Conservation (phyloP, 2,113 vertebrate genomes). For the Grallaria varia region DNA sequence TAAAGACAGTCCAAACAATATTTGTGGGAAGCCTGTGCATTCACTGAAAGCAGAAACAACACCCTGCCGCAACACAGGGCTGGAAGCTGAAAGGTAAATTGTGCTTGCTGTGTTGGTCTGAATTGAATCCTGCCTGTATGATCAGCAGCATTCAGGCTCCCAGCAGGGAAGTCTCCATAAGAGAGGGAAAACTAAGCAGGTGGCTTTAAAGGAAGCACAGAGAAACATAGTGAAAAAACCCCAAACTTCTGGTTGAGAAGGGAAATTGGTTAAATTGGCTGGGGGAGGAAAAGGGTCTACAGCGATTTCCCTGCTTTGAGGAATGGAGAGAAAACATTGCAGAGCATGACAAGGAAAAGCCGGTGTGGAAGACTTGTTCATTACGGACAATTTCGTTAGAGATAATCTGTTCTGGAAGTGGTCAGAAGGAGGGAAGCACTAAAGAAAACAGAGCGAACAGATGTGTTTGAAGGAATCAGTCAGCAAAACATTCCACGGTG, state of each 20-base stretch:
- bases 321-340: not conserved
- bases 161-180: constrained; percentile 18
- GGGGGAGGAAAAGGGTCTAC: not conserved
- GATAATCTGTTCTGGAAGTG: not conserved
- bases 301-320: not conserved
- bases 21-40: not conserved
- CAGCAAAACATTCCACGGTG: not conserved
- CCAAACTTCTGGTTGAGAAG: constrained; percentile 14
- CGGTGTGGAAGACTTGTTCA: not conserved
- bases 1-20: not conserved
- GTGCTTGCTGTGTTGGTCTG: constrained; percentile 38
- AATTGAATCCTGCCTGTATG: constrained; percentile 15
- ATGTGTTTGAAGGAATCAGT: not conserved
- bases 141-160: constrained; percentile 46
- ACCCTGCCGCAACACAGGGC: not conserved
- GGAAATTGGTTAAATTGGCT: constrained; percentile 39
- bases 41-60: constrained; percentile 13
- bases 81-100: constrained; percentile 42
- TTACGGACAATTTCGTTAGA: not conserved
- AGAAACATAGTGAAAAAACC: constrained; percentile 7
- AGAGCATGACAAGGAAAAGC: not conserved
- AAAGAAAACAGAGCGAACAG: not conserved
- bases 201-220: not conserved
- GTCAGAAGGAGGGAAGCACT: not conserved
- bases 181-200: not conserved